Base-by-base conservation (phyloP, 2,797 vertebrate genomes). In the Acestrorhynchus altus region DNA sequence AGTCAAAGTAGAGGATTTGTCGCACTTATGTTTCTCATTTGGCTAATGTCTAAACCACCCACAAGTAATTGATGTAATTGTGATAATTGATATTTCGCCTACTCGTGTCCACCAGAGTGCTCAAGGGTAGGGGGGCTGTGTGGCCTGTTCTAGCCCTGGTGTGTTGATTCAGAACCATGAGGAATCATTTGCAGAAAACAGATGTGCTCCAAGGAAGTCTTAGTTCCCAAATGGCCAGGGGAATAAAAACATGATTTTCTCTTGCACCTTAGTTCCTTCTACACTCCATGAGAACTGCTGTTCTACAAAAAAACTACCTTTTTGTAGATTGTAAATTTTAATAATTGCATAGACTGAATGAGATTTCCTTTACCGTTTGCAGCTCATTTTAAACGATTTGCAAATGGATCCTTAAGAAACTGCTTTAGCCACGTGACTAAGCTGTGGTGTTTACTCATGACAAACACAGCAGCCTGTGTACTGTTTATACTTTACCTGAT, bases 21-120 rank as follows among this genome's bases (percentile, higher is more conserved):
- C 74, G 60, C 64, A 59, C 71, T 77, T 81, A 60, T 81, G 60
- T 81, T 81, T 79, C 66, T 81, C 72, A 74, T 82, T 78, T 84
- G 75, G 68, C 72, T 44, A 75, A 68, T 42, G 42, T 77, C 74
- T 78, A 35, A 77, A 47, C 83, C 83, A 84, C 80, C 80, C 78
- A 79, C 80, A 82, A 74, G 70, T 84, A 81, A 86, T 79, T 84
- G 74, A 83, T 84, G 74, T 81, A 79, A 84, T 84, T 86, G 83
- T 72, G 71, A 84, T 86, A 81, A 84, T 81, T 86, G 74, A 81
- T 81, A 83, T 79, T 81, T 78, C 74, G 65, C 44, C 42, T 72
- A 72, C 56, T 56, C 28, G 26, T 70, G 66, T 82, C 78, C 72
- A 49, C 59, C 57, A 64, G 73, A 61, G 35, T 15, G n/a, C 54